These are phyloP conservation scores for Ophion ventricosus DNA, from an alignment of 2,888 invertebrate genomes.

Conservation along the genomic window DNA sequence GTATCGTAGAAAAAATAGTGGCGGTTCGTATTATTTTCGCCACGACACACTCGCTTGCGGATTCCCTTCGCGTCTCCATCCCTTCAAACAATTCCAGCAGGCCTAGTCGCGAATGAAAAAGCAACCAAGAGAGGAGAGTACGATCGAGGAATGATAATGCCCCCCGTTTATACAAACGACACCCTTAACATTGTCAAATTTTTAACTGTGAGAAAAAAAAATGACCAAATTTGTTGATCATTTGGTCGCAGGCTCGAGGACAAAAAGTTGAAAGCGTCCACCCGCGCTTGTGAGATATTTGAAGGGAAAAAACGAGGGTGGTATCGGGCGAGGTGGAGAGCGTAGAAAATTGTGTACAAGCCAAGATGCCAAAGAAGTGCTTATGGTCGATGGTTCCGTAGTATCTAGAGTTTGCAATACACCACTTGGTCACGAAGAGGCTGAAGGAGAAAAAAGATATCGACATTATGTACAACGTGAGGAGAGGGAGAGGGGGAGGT, in stretches of 20 bases:
- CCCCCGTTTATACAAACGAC: conserved; percentile 35
- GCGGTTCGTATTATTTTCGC: conserved; percentile 13
- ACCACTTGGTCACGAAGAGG: conserved; percentile 73
- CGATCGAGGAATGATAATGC: conserved; percentile 48
- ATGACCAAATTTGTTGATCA: no score
- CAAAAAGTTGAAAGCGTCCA: no score
- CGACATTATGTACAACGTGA: conserved; percentile 14
- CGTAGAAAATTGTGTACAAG: conserved; percentile 48
- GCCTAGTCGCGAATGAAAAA: neutral
- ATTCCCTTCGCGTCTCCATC: conserved; percentile 7
- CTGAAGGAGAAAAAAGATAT: conserved; percentile 25
- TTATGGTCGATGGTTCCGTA: conserved; percentile 52
- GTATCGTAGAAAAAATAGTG: neutral
- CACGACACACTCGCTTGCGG: conserved; percentile 4
- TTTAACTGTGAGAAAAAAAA: no score
- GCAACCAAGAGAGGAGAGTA: conserved; percentile 12
- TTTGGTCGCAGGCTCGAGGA: no score
- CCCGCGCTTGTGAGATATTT: neutral
- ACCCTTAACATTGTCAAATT: conserved; percentile 20
- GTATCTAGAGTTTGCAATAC: conserved; percentile 66
- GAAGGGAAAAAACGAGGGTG: neutral
- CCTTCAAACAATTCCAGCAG: conserved; percentile 45
- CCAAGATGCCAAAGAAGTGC: conserved; percentile 54
- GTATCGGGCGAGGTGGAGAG: conserved; percentile 20
- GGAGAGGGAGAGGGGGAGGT: neutral